Evolutionary conservation across 2,888 invertebrate species (phyloP).

Genomic region (Dysmachus trigonus): DNA sequence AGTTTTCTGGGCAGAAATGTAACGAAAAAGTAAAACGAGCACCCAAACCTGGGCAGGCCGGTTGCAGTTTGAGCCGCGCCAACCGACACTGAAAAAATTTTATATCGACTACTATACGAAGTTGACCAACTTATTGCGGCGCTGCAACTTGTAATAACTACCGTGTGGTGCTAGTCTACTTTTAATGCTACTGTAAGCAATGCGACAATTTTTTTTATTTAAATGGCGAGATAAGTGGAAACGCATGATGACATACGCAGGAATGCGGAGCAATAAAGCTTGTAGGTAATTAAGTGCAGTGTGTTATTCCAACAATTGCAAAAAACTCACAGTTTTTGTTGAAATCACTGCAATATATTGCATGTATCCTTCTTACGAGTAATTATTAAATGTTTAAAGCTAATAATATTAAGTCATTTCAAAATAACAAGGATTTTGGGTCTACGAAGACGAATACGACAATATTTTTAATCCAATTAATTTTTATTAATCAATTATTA

Average conservation of each 20-base stretch:
- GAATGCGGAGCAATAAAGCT: background rate
- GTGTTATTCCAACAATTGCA: background rate
- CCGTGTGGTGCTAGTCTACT: background rate
- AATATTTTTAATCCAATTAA: no score
- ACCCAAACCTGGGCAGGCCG: slow-evolving; percentile 10
- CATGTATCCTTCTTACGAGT: background rate
- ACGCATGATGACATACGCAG: background rate
- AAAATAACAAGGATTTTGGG: no score
- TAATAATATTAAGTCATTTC: background rate
- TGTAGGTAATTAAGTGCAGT: background rate
- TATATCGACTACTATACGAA: background rate
- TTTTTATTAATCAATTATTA: no score
- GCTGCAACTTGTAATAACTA: background rate
- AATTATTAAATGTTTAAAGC: background rate
- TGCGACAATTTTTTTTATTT: slow-evolving; percentile 3
- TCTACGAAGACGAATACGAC: no score
- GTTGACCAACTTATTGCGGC: background rate
- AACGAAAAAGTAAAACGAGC: slow-evolving; percentile 10
- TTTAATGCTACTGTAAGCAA: background rate
- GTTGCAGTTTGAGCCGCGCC: background rate
- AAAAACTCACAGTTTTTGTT: background rate
- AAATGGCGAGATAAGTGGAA: background rate
- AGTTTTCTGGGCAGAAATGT: background rate
- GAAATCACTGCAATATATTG: background rate
- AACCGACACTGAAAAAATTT: background rate